phyloP scores from a whole-genome alignment of 23 tunicate species.

The Styela clava region DNA sequence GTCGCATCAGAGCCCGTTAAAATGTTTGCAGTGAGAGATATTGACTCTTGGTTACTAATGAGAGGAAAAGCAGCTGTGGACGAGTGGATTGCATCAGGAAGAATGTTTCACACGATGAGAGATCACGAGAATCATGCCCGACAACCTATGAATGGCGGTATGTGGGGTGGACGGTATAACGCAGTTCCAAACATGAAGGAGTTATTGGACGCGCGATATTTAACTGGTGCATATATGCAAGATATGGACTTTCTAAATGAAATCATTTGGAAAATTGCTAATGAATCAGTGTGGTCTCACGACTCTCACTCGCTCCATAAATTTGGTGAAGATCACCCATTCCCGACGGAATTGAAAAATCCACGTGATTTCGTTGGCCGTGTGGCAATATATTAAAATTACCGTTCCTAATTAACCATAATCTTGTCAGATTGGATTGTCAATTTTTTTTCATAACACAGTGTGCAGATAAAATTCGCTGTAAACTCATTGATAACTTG shows the following conservation, averaged over 20 bases:
- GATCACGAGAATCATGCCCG: constrained; percentile 4
- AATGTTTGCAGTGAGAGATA: constrained; percentile 5
- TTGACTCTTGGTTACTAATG: neutral
- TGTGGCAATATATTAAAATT: neutral
- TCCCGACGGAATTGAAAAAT: neutral
- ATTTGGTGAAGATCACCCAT: constrained; percentile 15
- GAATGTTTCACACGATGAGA: constrained; percentile 14
- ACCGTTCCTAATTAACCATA: too few relatives aligned
- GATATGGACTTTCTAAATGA: constrained; percentile 4
- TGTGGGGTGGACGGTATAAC: constrained; percentile 20
- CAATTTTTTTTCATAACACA: too few relatives aligned
- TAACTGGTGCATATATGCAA: neutral
- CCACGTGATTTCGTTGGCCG: neutral
- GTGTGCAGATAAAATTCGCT: too few relatives aligned
- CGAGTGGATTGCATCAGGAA: constrained; percentile 19
- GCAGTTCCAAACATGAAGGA: constrained; percentile 20
- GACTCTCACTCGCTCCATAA: constrained; percentile 5
- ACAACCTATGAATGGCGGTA: constrained; percentile 2
- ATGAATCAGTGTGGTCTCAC: constrained; percentile 16
- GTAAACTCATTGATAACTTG: too few relatives aligned
- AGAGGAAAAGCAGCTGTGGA: constrained; percentile 22
- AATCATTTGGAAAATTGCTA: constrained; percentile 5
- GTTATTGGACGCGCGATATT: neutral
- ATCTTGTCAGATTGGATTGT: too few relatives aligned
- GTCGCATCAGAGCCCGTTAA: constrained; percentile 17